Conservation (phyloP, 2,888 invertebrate species). For the Dendrolimus houi region DNA sequence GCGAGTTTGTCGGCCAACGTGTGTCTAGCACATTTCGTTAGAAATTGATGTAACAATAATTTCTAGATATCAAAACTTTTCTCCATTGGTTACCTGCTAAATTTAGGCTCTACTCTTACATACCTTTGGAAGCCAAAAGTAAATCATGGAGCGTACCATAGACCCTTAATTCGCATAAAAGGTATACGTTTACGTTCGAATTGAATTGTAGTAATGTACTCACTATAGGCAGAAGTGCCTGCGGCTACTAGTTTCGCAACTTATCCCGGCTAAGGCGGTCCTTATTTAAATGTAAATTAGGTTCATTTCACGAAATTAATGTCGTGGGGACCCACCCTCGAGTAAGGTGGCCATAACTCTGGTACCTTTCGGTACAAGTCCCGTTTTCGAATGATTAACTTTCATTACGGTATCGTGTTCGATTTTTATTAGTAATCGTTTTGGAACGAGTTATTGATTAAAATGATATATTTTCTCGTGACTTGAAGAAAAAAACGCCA, state of each 20-base stretch:
- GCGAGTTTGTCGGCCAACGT: no score
- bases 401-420: neutral
- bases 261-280: conserved; percentile 77
- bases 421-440: conserved; percentile 3
- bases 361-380: neutral
- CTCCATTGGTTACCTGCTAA: no score
- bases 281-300: conserved; percentile 95
- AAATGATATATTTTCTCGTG: no score
- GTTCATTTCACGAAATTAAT: conserved; percentile 93
- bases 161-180: neutral
- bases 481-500: no score
- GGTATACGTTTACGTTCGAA: conserved; percentile 41
- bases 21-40: no score
- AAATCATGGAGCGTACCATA: no score
- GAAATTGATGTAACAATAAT: no score
- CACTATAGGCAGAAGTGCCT: conserved; percentile 68
- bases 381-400: neutral
- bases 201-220: conserved; percentile 74
- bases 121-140: no score
- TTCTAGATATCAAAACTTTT: no score
- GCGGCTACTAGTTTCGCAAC: conserved; percentile 74
- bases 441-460: no score
- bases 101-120: no score
- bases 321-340: conserved; percentile 79
- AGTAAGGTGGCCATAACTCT: conserved; percentile 39